Base-by-base conservation (phyloP, 1,140 invertebrate genomes). In the Mesaphorura yosii region DNA sequence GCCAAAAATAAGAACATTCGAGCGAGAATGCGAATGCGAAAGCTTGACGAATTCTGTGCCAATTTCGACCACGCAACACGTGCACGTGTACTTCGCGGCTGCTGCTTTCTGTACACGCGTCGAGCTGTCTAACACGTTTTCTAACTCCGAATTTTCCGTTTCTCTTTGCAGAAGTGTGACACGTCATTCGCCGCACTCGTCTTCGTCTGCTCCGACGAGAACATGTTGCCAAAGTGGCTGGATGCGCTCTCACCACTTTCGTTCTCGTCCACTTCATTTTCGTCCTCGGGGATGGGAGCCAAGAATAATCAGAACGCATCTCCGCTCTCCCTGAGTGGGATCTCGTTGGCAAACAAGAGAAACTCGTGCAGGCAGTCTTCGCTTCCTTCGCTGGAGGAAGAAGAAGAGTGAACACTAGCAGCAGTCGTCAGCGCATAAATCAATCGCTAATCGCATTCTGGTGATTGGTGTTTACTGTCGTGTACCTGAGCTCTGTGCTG, bases 161-260 rank as follows among this genome's bases (percentile, higher is more conserved):
- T 53, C 15, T 50, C 44, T 48, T 54, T 58, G 10, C 53, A 62
- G 60, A 62, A 62, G 54, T 56, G 56, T 51, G 60, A 62, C 51
- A 62, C 56, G 20, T 62, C 60, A 15, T 53, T 54, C 31, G 53
- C 60, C 38, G 42, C 56, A 31, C 46, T 62, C 23, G 58, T 57
- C 47, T 62, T 62, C 41, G 40, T 62, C 19, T 58, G 56, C 41
- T 53, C 52, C 37, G 60, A 62, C 28, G 38, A 48, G 17, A 34
- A 39, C 20, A 31, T 40, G 7, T 26, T 61, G 34, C 53, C 55
- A 19, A 46, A 57, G 42, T 61, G 59, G 59, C 39, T 58, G 34
- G 34, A 19, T 23, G 51, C 55, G n/a, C 53, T 61, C 46, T 45
- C 1, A 15, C 39, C 22, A 48, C 29, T n/a, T n/a, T n/a, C 31